Base-by-base conservation (phyloP, 2,113 vertebrate species). In the Illadopsis cleaveri region DNA sequence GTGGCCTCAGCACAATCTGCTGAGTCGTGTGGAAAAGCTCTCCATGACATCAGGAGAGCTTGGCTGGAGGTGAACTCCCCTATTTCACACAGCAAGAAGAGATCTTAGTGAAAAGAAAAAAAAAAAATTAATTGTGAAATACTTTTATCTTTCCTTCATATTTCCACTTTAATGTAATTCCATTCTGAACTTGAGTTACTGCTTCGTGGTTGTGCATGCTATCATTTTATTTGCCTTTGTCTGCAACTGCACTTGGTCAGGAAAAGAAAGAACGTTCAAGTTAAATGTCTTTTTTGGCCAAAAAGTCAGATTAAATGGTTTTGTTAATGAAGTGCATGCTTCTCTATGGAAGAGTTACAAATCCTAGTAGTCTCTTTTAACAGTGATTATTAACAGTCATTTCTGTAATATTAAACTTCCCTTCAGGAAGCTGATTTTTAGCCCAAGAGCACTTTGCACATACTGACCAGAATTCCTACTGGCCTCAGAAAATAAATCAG, bases 271-370 rank as follows among this genome's bases (percentile, higher is more conserved):
- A 3, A 51, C 48, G 58, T 76, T 86, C 51, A 81, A 78, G 30
- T 66, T 77, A 75, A 90, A 70, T 56, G n/a, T 62, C 25, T 71
- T 44, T 65, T 70, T 58, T 58, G 40, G 24, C 28, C 65, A 45
- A 51, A 68, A 75, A 65, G 14, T 42, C 64, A 71, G 71, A 88
- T 86, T 71, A 86, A 92, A 78, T 92, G 69, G 5, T 80, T 87
- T 73, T 78, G 28, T 71, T 93, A 89, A 86, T 89, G n/a, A 92
- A 86, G 31, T 57, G 33, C 22, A 9, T 30, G 81, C 48, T 77
- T 77, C 76, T 93, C 44, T 60, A 2, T 86, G 85, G 82, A 78
- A 86, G 57, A 89, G 81, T 79, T 94, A 82, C 76, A 90, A 94
- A 83, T 89, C 75, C 90, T 90, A 16, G 48, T 48, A 75, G 79